Evolutionary conservation across 2,888 invertebrate species (phyloP), one percentile per base, ranked within the genome.

Genomic region (Drosophila rubida): DNA sequence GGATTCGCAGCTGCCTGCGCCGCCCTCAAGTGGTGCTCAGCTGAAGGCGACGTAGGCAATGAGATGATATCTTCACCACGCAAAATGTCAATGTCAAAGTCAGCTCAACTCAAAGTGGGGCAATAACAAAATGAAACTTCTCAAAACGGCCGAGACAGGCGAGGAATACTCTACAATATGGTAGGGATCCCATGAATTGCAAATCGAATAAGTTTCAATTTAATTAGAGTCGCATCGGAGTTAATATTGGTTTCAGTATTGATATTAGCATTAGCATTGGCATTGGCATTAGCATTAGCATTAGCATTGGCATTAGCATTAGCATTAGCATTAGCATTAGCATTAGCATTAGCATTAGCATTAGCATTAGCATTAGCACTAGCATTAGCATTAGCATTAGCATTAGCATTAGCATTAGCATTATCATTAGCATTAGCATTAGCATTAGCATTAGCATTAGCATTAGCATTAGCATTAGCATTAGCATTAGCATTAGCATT

Each of bases 11-110:
- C n/a, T n/a, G n/a, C 35, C 50, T 50, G 14, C 16, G 25, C 27
- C 16, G 9, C 51, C n/a, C 6, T 13, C 7, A 53, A 53, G 51
- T 53, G 51, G 41, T 53, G 51, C 51, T 53, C 19, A n/a, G 27
- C 25, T 16, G 16, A 8, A 25, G 13, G 25, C 25, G 7, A 25
- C 1, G 25, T 19, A 13, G 22, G 5, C 25, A 25, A 6, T 22
- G 35, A 35, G 25, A 50, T 50, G 16, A 50, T 39, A 39, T 50
- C 50, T 39, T 25, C 37, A 1, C 25, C 50, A 39, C 16, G 37
- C 39, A 39, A 25, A 53, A 27, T 41, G 27, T 53, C 51, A 53
- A 53, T 41, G 51, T 41, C 51, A 41, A 30, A 30, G 19, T 41
- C 51, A 19, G 19, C 41, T 41, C 27, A 41, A 41, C 14, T 14